Base-by-base conservation (phyloP, 1,140 invertebrate species). In the Lerema accius region DNA sequence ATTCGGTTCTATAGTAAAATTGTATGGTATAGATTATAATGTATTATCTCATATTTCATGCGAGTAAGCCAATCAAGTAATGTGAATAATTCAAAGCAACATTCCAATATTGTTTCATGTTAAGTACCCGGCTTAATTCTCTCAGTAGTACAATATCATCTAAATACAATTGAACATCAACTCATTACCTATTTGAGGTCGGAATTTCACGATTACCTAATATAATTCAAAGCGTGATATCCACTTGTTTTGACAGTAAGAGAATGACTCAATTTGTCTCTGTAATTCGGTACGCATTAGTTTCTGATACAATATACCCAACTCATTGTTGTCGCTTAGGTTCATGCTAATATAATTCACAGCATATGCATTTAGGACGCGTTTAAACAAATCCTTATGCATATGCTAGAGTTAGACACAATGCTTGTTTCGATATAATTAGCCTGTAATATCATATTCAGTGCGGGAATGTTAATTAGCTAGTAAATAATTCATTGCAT, bases 341-440 rank as follows among this genome's bases (percentile, higher is more conserved):
- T 64, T 64, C 63, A 69, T 73, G 79, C 73, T 82, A 84, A 84
- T 82, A 66, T 68, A 66, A 76, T 78, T 80, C 71, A 71, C 67
- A 71, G 45, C 63, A 11, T 58, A 74, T 70, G 78, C 72, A 81
- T 82, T 75, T 79, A 77, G 78, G 74, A 78, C 73, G 76, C 65
- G 77, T 71, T 69, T 67, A 74, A 80, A 78, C 65, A 69, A 73
- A 71, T 71, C 71, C 74, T 76, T 73, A 82, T 86, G 76, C 80
- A 84, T 84, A 86, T 83, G 63, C 73, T 76, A 77, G 28, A 43
- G 53, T 40, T 59, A 46, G 62, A 68, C 43, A 63, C 62, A 72
- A 70, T 65, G 65, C 67, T 28, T 50, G 45, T 65, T 71, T 65
- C 63, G 59, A 62, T 69, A 62, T 60, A 63, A 51, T 64, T 63